Evolutionary conservation across 92 coral and sea anemone species (phyloP), one percentile per base, ranked within the genome.

Genomic region (Paramuricea clavata): DNA sequence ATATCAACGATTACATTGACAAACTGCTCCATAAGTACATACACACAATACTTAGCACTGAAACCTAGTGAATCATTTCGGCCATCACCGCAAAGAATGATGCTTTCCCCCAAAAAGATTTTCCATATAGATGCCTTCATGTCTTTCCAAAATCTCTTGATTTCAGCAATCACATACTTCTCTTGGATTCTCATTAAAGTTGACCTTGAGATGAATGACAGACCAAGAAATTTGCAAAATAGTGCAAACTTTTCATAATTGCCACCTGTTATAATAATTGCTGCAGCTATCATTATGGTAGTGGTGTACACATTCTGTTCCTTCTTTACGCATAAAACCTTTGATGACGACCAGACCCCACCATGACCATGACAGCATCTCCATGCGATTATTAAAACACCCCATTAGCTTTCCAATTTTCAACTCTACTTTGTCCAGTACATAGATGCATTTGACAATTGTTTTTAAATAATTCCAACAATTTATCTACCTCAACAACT

Each of bases 41-140:
- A 86, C 0, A 90, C 93, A 90, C 93, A 90, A 42, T 73, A 90
- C 30, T 90, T 90, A 1, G 93, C 90, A 82, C 81, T 81, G 56
- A 47, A 77, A 9, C 90, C 93, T 0, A 87, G 90, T 28, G 85
- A 90, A 60, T 86, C 73, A 62, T 70, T 86, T 10, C 81, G 17
- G 5, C 87, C 90, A 80, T 86, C 93, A 34, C 90, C 87, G 79
- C 81, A 78, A 64, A 89, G 49, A 28, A 70, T 27, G 13, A 47
- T 47, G 52, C 52, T 47, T 47, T 39, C 44, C 10, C 44, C 44
- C 44, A 4, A 4, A 39, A 39, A 39, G 4, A 39, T 39, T 39
- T 64, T 61, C 56, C 60, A 32, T 43, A 86, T 60, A 22, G 12
- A 25, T 12, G 49, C 78, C 69, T 81, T 87, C 93, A 90, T 61